phyloP scores from a whole-genome alignment of 2,113 vertebrate genomes.

The Kobus ellipsiprymnus region DNA sequence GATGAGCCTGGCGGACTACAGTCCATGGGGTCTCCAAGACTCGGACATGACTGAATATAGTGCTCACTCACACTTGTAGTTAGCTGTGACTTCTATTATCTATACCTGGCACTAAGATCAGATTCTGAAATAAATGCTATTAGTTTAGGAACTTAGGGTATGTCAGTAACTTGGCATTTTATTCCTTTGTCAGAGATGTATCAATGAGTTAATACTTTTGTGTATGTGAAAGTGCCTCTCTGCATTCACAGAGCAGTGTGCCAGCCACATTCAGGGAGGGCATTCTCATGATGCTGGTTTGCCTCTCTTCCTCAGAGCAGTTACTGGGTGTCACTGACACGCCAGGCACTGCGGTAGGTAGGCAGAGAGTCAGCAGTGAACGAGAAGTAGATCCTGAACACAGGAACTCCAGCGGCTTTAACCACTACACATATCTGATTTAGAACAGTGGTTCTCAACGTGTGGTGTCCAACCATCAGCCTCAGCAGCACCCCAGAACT shows the following conservation, averaged over 20 bases:
- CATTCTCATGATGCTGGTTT: background rate
- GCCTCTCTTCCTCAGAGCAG: background rate
- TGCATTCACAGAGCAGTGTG: background rate
- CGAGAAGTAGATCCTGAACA: background rate
- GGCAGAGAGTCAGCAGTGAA: background rate
- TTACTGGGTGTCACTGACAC: background rate
- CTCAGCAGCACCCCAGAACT: background rate
- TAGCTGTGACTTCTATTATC: background rate
- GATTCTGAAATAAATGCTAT: background rate
- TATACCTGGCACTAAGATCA: background rate
- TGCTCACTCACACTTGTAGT: background rate
- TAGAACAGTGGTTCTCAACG: background rate
- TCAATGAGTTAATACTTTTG: background rate
- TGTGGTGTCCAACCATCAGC: accelerated
- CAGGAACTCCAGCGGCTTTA: background rate
- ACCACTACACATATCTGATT: background rate
- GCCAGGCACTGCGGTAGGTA: background rate
- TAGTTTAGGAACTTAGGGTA: background rate
- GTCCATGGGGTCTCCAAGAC: background rate
- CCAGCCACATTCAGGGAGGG: background rate
- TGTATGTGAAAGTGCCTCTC: background rate
- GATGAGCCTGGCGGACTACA: background rate
- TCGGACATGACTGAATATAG: background rate
- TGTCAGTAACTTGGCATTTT: background rate
- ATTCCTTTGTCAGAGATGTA: background rate